phyloP scores from a whole-genome alignment of 92 coral and sea anemone genomes.

The Plumapathes pennacea region DNA sequence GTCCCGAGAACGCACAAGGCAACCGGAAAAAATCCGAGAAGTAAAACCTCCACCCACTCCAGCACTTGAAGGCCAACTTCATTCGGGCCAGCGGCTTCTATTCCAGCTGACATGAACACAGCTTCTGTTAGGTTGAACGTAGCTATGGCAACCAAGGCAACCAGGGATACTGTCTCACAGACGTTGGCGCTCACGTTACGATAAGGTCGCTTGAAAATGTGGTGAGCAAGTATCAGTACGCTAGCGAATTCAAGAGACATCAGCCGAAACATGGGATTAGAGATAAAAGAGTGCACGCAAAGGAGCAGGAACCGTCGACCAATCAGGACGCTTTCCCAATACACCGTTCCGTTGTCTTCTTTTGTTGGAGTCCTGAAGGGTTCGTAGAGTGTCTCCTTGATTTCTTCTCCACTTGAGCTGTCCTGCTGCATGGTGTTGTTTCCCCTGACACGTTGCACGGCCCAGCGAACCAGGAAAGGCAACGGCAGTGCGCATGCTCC shows the following conservation, averaged over 20 bases:
- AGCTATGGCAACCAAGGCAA: background rate
- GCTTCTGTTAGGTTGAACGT: conserved; percentile 1
- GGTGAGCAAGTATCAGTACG: too few species aligned
- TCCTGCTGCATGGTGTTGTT: background rate
- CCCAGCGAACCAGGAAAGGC: conserved; percentile 46
- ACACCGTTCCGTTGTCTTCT: too few species aligned
- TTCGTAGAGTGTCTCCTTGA: too few species aligned
- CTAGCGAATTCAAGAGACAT: too few species aligned
- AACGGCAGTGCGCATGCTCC: conserved; percentile 41
- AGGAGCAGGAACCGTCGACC: too few species aligned
- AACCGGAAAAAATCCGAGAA: background rate
- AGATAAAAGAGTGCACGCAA: too few species aligned
- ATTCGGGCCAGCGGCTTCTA: conserved; percentile 2
- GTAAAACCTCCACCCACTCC: background rate
- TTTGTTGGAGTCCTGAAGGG: too few species aligned
- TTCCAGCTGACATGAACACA: too few species aligned
- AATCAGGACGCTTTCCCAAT: too few species aligned
- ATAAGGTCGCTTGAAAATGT: too few species aligned
- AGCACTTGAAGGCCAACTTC: background rate
- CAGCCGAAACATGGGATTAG: too few species aligned
- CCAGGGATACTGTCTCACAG: conserved; percentile 12
- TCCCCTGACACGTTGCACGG: conserved; percentile 2
- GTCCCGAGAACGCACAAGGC: background rate
- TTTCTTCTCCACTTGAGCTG: conserved; percentile 2
- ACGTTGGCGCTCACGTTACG: too few species aligned